A percentile compares a stretch with the other conserved stretches of the same genome.
Conservation (phyloP, 2,797 vertebrate genomes). For the Zenarchopterus dispar region DNA sequence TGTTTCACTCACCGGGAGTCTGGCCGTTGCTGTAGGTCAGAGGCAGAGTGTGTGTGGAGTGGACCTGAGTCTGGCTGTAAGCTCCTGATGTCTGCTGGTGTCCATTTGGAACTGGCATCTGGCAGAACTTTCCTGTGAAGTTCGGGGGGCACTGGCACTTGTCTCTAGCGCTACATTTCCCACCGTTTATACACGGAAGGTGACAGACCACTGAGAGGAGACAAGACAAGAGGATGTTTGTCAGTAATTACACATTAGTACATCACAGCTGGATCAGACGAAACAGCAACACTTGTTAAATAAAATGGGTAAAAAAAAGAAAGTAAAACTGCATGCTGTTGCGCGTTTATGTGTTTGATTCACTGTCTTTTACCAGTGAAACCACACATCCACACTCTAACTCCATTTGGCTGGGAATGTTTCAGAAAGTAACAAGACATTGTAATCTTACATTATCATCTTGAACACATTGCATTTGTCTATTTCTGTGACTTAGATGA, state of each 20-base stretch:
- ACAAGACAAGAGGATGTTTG: constrained; percentile 5
- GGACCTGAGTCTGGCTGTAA: constrained; percentile 85
- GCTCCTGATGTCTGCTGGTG: constrained; percentile 70
- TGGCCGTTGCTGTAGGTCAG: constrained; percentile 92
- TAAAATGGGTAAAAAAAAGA: no score
- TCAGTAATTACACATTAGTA: background rate
- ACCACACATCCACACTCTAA: no score
- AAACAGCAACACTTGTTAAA: no score
- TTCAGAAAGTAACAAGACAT: no score
- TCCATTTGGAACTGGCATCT: constrained; percentile 87
- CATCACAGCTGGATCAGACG: no score
- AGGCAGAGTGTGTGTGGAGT: constrained; percentile 94
- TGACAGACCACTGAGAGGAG: constrained; percentile 92
- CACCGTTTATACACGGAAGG: constrained; percentile 96
- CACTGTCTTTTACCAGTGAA: no score
- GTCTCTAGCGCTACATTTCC: constrained; percentile 93
- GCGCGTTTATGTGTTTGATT: no score
- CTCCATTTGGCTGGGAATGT: no score
- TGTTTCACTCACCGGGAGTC: constrained; percentile 85
- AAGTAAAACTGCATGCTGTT: no score
- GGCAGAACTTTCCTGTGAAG: constrained; percentile 96
- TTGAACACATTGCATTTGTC: no score
- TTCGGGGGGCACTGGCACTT: constrained; percentile 96
- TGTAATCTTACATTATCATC: no score
- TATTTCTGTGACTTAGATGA: no score